Evolutionary conservation across 2,113 vertebrate species (phyloP).

Genomic region (Pygoscelis antarcticus): DNA sequence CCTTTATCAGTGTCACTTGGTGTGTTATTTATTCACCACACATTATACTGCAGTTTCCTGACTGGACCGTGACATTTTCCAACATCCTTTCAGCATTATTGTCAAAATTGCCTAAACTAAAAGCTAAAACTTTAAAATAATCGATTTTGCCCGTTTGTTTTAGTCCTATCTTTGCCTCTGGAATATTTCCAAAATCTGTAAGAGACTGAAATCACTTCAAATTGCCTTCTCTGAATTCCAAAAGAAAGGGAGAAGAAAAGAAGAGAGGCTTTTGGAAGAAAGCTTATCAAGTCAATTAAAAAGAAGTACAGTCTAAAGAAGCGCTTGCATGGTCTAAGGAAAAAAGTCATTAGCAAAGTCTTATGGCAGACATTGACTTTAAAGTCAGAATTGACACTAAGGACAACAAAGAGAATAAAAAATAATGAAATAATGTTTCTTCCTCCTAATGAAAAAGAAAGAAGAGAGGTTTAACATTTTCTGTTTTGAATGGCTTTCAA

Average conservation of each 20-base stretch:
- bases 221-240: not conserved
- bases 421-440: not conserved
- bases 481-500: not conserved
- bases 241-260: not conserved
- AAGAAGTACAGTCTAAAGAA: not conserved
- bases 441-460: not conserved
- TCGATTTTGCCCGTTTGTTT: not conserved
- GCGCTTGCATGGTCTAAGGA: not conserved
- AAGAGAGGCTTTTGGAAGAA: not conserved
- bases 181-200: conserved; percentile 42
- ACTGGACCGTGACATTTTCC: conserved; percentile 1
- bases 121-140: conserved; percentile 32
- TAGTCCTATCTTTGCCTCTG: conserved; percentile 3
- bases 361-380: not conserved
- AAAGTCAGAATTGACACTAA: not conserved
- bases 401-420: not conserved
- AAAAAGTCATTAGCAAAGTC: not conserved
- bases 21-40: conserved; percentile 23
- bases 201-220: not conserved
- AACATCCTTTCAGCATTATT: conserved; percentile 8
- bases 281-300: conserved; percentile 3
- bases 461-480: not conserved
- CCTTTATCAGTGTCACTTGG: not conserved
- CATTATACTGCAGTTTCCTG: conserved; percentile 17
- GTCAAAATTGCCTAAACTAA: conserved; percentile 34